Conservation (phyloP, 2,113 vertebrate genomes). For the Pantherophis guttatus region DNA sequence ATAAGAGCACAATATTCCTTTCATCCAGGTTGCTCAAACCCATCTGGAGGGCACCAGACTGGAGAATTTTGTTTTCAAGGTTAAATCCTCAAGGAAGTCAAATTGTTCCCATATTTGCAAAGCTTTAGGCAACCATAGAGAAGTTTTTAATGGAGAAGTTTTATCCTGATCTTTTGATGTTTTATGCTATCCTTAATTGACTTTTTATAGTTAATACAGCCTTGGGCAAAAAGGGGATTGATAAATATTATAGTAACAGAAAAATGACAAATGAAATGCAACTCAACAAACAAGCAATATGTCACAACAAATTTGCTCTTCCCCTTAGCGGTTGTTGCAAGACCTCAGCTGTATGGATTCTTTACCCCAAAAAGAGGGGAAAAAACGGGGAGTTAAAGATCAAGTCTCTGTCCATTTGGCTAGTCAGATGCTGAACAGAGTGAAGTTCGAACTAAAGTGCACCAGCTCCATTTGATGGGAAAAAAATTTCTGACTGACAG, state of each 20-base stretch:
- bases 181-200: background rate
- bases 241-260: background rate
- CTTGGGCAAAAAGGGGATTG: background rate
- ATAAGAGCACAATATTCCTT: background rate
- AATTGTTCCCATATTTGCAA: background rate
- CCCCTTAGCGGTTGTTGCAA: background rate
- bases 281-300: background rate
- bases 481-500: background rate
- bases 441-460: background rate
- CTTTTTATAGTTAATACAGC: background rate
- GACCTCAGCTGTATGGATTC: background rate
- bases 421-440: background rate
- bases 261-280: background rate
- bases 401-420: background rate
- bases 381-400: background rate
- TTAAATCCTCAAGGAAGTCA: background rate
- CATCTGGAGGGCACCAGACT: background rate
- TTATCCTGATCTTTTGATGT: background rate
- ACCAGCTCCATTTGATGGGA: background rate
- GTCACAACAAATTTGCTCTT: background rate
- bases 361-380: background rate
- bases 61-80: background rate
- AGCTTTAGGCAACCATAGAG: background rate
- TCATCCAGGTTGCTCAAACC: background rate
- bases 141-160: background rate